Base-by-base conservation (phyloP, 2,888 invertebrate genomes). In the Drosophila fungiperda region DNA sequence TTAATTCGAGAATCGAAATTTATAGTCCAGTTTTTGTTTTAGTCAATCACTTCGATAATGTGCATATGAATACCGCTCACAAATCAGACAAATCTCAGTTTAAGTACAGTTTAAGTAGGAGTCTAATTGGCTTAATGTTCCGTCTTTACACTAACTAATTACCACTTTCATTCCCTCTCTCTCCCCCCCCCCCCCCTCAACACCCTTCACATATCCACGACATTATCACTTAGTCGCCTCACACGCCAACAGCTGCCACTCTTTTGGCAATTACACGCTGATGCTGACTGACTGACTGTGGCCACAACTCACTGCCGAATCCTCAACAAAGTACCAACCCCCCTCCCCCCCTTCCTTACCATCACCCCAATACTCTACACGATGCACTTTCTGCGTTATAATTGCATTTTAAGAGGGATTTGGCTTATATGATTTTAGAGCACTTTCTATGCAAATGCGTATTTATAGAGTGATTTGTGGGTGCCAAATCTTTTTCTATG, bases 371-470 rank as follows among this genome's bases (percentile, higher is more conserved):
- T 45, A 1, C 1, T 26, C 29, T 15, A 15, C 3, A 20, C 20
- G 20, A 20, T 11, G 42, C 26, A 15, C 15, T 38, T 38, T 38
- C 4, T 45, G 52, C 36, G 71, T 57, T 82, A 66, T 75, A 83
- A 81, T 81, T 81, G 78, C 78, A 78, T 81, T 81, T 81, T 81
- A 83, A 83, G 75, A 68, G 67, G 63, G 62, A 53, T 63, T 75
- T 78, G 66, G 65, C 53, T 60, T 69, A 53, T 52, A 50, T 53
- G 29, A 62, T 50, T 73, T 68, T 52, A n/a, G 55, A 32, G 32
- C 45, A 5, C 9, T 32, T 32, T 48, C 38, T 17, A 17, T 49
- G 49, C 32, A 26, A 49, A 35, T 26, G 67, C 45, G 35, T 23
- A 38, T 45, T 60, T 9, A 20, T 55, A 17, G 38, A 40, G 66